Conservation (phyloP, 2,888 invertebrate genomes). For the Eurois occulta region DNA sequence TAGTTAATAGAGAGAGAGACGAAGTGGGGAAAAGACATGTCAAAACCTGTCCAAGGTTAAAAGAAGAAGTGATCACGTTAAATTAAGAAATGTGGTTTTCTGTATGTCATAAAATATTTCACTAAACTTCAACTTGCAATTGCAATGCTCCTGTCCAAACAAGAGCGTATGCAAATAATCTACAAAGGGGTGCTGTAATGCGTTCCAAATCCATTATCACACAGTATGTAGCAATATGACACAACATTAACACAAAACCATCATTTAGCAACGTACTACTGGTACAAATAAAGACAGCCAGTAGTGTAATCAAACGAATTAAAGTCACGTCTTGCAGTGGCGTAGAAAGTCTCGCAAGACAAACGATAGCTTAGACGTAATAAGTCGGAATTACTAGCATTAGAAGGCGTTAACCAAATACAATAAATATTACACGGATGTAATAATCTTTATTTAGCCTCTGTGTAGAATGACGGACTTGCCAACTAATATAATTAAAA, state of each 20-base stretch:
- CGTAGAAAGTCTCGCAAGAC: constrained; percentile 55
- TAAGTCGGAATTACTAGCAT: constrained; percentile 52
- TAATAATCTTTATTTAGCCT: constrained; percentile 22
- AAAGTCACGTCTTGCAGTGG: constrained; percentile 52
- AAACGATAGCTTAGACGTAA: constrained; percentile 46
- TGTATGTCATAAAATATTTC: neutral
- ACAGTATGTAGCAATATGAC: constrained; percentile 22
- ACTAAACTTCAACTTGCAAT: neutral
- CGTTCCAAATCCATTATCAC: constrained; percentile 25
- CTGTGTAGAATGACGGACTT: constrained; percentile 7
- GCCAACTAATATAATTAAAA: neutral
- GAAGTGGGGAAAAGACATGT: neutral
- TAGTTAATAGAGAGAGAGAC: neutral
- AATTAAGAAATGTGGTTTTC: neutral
- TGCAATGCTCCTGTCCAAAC: constrained; percentile 7
- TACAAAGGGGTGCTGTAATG: constrained; percentile 24
- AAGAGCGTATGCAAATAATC: constrained; percentile 23
- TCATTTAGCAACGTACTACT: constrained; percentile 34
- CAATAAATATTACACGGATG: constrained; percentile 36
- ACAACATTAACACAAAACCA: constrained; percentile 33
- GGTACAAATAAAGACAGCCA: constrained; percentile 8
- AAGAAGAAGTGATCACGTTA: neutral
- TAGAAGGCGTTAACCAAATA: constrained; percentile 45
- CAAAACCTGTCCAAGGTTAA: neutral
- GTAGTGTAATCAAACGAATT: constrained; percentile 45